A percentile compares a stretch with the other conserved stretches of the same genome.
phyloP scores from a whole-genome alignment of 1,140 invertebrate species.

The Drosophila kikkawai region DNA sequence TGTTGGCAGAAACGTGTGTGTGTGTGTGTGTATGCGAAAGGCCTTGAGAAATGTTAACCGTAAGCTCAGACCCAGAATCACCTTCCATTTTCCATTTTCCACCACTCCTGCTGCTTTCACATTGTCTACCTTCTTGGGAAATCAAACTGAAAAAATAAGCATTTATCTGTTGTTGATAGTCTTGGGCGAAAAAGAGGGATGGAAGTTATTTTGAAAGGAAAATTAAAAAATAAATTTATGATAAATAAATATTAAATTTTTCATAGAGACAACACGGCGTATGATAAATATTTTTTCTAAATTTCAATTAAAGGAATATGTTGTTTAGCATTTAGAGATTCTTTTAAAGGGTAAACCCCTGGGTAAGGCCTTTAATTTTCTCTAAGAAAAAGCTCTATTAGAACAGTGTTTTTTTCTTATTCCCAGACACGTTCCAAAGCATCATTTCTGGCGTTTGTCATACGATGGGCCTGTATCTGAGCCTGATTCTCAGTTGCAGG shows the following conservation, averaged over 20 bases:
- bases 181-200: too few relatives aligned
- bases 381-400: conserved; percentile 6
- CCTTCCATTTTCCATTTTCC: conserved; percentile 18
- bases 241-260: not conserved
- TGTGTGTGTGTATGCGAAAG: conserved; percentile 25
- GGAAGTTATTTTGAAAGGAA: not conserved
- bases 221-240: conserved; percentile 4
- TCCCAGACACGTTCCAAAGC: conserved; percentile 20
- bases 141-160: conserved; percentile 69
- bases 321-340: not conserved
- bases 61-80: conserved; percentile 31
- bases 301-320: not conserved
- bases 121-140: conserved; percentile 47
- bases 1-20: conserved; percentile 18
- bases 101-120: not conserved
- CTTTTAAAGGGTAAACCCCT: not conserved
- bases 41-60: conserved; percentile 52
- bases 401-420: not conserved
- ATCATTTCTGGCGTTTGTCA: conserved; percentile 53
- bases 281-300: not conserved
- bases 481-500: conserved; percentile 11
- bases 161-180: conserved; percentile 39
- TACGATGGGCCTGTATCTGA: conserved; percentile 18
- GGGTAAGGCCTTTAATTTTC: not conserved
- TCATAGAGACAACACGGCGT: conserved; percentile 1